Conservation (phyloP, 2,888 invertebrate genomes). For the Catocala sponsa region DNA sequence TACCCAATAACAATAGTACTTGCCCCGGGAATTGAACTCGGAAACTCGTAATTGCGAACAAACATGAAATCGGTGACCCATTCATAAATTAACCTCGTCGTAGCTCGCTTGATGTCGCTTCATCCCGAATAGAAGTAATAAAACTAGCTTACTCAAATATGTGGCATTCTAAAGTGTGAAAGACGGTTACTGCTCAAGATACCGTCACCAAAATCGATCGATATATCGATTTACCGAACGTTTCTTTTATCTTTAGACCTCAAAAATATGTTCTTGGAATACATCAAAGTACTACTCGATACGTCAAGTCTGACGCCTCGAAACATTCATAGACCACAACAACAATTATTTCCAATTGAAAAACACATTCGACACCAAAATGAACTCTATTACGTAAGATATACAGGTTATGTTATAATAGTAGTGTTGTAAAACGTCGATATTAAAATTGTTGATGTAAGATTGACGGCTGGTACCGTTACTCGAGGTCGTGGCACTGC, state of each 20-base stretch:
- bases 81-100: no score
- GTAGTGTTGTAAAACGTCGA: conserved; percentile 61
- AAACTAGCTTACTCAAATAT: no score
- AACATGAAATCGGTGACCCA: no score
- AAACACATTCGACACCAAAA: conserved; percentile 40
- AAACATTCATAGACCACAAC: conserved; percentile 46
- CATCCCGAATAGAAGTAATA: no score
- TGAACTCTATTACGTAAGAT: conserved; percentile 56
- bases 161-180: no score
- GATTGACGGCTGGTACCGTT: conserved; percentile 80
- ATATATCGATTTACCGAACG: conserved; percentile 26
- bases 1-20: no score
- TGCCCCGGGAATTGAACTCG: no score
- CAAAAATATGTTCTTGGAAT: conserved; percentile 46
- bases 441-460: conserved; percentile 72
- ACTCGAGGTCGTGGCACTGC: conserved; percentile 73
- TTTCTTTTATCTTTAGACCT: conserved; percentile 27
- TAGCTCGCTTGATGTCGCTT: no score
- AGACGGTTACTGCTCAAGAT: not conserved
- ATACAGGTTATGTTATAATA: conserved; percentile 57
- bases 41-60: no score
- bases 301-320: conserved; percentile 73
- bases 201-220: conserved; percentile 10
- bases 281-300: conserved; percentile 67
- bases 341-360: conserved; percentile 32